Percentiles rank a stretch among this genome's conserved stretches.
Conservation (phyloP, 2,113 vertebrate genomes). For the Uropsilus gracilis region DNA sequence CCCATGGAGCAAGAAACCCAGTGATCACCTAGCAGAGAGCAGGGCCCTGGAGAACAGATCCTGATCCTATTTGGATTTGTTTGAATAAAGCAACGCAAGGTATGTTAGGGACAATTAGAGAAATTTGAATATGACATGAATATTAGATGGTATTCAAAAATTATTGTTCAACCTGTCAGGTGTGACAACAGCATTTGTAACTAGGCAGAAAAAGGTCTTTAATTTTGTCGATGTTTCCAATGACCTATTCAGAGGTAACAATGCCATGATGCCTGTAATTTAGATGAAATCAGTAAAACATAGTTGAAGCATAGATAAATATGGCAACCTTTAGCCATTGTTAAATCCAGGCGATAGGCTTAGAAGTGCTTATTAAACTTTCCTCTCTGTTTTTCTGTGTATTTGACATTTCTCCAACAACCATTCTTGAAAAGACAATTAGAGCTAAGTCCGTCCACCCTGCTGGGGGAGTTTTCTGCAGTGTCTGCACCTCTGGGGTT, state of each 20-base stretch:
- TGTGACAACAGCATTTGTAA: neutral
- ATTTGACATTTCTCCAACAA: neutral
- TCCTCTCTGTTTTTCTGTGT: neutral
- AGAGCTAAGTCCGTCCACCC: neutral
- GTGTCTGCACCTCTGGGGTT: neutral
- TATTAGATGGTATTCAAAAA: neutral
- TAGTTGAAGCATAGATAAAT: neutral
- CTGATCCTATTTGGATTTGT: neutral
- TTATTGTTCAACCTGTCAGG: neutral
- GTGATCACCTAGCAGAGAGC: neutral
- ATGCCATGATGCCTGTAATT: neutral
- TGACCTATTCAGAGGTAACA: constrained; percentile 47
- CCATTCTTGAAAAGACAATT: neutral
- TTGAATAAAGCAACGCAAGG: neutral
- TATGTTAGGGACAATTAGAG: neutral
- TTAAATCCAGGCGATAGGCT: neutral
- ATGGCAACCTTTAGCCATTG: neutral
- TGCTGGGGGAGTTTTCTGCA: neutral
- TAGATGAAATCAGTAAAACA: constrained; percentile 15
- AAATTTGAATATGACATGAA: neutral
- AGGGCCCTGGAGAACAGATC: neutral
- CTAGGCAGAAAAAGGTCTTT: neutral
- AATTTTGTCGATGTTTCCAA: neutral
- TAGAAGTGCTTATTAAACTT: neutral
- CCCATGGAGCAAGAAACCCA: neutral